Percentiles rank a stretch among this genome's conserved stretches.
Conservation (phyloP, 1,140 invertebrate genomes). For the Cardiocondyla obscurior region DNA sequence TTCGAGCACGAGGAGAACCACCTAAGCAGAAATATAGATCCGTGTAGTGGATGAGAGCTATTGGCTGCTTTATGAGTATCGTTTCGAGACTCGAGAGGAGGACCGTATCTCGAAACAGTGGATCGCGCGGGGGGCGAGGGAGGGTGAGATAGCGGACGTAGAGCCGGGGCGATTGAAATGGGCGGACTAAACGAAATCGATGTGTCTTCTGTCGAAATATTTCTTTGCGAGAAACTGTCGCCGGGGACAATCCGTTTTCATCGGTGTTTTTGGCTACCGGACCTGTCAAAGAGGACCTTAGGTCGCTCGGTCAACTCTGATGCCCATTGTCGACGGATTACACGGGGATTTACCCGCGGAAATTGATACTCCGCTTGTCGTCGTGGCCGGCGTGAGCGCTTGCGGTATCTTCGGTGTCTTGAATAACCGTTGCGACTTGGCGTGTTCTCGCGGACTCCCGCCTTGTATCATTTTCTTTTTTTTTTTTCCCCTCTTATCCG, state of each 20-base stretch:
- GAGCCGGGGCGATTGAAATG: neutral
- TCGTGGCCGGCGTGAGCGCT: slow-evolving; percentile 56
- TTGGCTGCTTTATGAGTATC: slow-evolving; percentile 61
- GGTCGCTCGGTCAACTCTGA: slow-evolving; percentile 47
- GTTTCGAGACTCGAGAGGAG: slow-evolving; percentile 36
- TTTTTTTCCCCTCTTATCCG: slow-evolving; percentile 6
- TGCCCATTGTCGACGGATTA: slow-evolving; percentile 73
- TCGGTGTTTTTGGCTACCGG: slow-evolving; percentile 54
- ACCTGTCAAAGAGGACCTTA: slow-evolving; percentile 54
- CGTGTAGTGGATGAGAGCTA: slow-evolving; percentile 50
- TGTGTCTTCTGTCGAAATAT: slow-evolving; percentile 47
- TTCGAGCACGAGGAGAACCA: slow-evolving; percentile 54
- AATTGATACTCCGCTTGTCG: slow-evolving; percentile 76
- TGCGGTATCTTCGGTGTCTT: slow-evolving; percentile 34
- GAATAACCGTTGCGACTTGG: slow-evolving; percentile 37
- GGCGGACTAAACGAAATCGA: slow-evolving; percentile 19
- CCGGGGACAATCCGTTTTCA: slow-evolving; percentile 53
- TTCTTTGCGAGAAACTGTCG: slow-evolving; percentile 45
- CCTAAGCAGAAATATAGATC: slow-evolving; percentile 63
- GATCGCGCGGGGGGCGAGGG: too few relatives aligned
- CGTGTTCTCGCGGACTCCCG: neutral
- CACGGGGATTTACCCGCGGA: slow-evolving; percentile 74
- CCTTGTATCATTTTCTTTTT: slow-evolving; percentile 8
- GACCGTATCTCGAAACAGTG: slow-evolving; percentile 17
- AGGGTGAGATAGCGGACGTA: neutral